phyloP scores from a whole-genome alignment of 1,140 invertebrate genomes.

The Pantala flavescens region DNA sequence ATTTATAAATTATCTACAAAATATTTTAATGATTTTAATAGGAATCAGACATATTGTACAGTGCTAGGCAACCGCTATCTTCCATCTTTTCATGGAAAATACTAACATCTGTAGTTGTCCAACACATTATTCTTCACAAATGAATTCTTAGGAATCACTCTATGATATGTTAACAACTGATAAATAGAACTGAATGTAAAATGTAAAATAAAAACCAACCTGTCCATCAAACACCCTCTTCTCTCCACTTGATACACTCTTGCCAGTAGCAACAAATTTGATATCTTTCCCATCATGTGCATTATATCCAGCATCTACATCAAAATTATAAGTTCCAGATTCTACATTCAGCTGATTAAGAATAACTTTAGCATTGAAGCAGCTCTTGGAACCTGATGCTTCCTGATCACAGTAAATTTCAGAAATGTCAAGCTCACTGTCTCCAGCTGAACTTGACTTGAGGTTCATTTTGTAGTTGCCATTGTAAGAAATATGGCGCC shows the following conservation, averaged over 20 bases:
- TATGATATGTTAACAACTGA: neutral
- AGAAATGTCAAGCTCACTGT: neutral
- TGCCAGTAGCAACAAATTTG: constrained; percentile 31
- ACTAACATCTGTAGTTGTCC: too few relatives aligned
- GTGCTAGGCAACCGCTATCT: too few relatives aligned
- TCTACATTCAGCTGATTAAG: neutral
- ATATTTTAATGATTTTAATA: too few relatives aligned
- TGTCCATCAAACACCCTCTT: constrained; percentile 31
- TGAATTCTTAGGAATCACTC: too few relatives aligned
- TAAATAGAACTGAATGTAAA: neutral
- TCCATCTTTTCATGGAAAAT: too few relatives aligned
- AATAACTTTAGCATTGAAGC: neutral
- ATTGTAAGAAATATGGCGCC: neutral
- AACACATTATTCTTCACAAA: too few relatives aligned
- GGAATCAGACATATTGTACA: too few relatives aligned
- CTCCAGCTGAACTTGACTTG: neutral
- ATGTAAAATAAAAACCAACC: constrained; percentile 26
- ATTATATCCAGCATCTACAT: constrained; percentile 24
- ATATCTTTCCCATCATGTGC: constrained; percentile 36
- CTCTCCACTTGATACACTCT: constrained; percentile 33
- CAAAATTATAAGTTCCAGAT: neutral
- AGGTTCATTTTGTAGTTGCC: neutral
- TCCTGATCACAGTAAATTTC: neutral
- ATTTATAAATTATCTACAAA: too few relatives aligned
- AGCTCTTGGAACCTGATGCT: neutral